Base-by-base conservation (phyloP, 1,140 invertebrate genomes). In the Drosophila pectinifera region DNA sequence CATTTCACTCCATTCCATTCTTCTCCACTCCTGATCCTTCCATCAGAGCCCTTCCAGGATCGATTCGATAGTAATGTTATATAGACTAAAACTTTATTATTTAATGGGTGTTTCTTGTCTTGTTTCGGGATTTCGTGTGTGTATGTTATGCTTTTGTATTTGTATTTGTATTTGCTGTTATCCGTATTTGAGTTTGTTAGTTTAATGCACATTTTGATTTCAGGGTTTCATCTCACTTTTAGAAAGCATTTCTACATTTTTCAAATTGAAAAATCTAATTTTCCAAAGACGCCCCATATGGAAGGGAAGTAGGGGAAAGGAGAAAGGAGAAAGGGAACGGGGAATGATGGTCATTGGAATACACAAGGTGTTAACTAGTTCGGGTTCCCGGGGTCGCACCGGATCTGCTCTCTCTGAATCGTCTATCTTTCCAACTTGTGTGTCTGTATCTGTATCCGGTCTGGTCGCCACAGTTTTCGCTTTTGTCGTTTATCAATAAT, bases 261-360 rank as follows among this genome's bases (percentile, higher is more conserved):
- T 56, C 68, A 69, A 53, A 85, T 81, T 86, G 81, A 85, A 86
- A 86, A 81, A 86, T 85, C 61, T 16, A 48, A 85, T 86, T 85
- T 86, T 86, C 74, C 82, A 86, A 70, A 86, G 42, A 41, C 34
- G 64, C n/a, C 39, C 28, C 20, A 14, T 22, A 14, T 7, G 14
- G 0, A 16, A 31, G 46, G 46, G n/a, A 18, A 11, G 7, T 28
- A 3, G 11, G 18, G 28, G 8, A 31, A 3, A 18, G 42, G 5
- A 28, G 45, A 16, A 18, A 28, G 38, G 48, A 18, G 26, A 45
- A 24, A 46, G 57, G n/a, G n/a, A n/a, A n/a, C n/a, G n/a, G n/a
- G 49, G 70, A 74, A 75, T 73, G 39, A 64, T 73, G 34, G 55
- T 73, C 46, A 48, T 68, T 36, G 43, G 31, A 70, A 58, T 56